A percentile compares a stretch with the other conserved stretches of the same genome.
Evolutionary conservation across 1,140 invertebrate genomes (phyloP).

Genomic region (Musca domestica): DNA sequence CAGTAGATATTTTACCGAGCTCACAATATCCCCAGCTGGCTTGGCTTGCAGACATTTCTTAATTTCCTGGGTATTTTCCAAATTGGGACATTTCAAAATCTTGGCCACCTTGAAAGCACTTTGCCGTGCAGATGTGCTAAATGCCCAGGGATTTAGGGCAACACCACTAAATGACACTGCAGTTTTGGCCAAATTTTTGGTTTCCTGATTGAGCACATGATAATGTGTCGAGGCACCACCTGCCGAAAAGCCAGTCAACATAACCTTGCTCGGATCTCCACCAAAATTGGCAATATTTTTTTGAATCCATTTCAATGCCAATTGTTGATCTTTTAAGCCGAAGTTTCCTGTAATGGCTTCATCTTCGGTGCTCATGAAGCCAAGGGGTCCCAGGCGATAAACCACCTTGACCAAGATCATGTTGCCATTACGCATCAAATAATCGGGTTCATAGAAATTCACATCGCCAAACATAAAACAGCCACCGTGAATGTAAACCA

Average conservation of each 20-base stretch:
- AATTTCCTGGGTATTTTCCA: slow-evolving; percentile 47
- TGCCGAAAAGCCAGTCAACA: slow-evolving; percentile 60
- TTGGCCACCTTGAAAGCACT: slow-evolving; percentile 59
- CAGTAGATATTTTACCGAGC: slow-evolving; percentile 33
- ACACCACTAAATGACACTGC: slow-evolving; percentile 43
- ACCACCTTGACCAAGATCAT: slow-evolving; percentile 64
- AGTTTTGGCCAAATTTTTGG: slow-evolving; percentile 32
- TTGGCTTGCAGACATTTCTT: slow-evolving; percentile 60
- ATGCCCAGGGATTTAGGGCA: slow-evolving; percentile 44
- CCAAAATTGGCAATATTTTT: slow-evolving; percentile 61
- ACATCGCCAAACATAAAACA: slow-evolving; percentile 56
- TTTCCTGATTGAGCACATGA: slow-evolving; percentile 61
- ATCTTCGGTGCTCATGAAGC: slow-evolving; percentile 63
- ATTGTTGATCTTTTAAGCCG: slow-evolving; percentile 65
- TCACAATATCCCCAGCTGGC: slow-evolving; percentile 45
- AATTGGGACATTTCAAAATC: slow-evolving; percentile 58
- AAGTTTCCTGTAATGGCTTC: slow-evolving; percentile 60
- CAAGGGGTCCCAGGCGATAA: slow-evolving; percentile 64
- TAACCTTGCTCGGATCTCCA: slow-evolving; percentile 60
- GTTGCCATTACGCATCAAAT: slow-evolving; percentile 60
- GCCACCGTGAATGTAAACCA: slow-evolving; percentile 58
- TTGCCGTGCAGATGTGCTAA: slow-evolving; percentile 57
- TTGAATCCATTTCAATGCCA: slow-evolving; percentile 64
- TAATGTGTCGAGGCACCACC: slow-evolving; percentile 63
- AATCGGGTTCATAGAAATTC: slow-evolving; percentile 56